Evolutionary conservation across 2,113 vertebrate genomes (phyloP).

Genomic region (Crotophaga sulcirostris): DNA sequence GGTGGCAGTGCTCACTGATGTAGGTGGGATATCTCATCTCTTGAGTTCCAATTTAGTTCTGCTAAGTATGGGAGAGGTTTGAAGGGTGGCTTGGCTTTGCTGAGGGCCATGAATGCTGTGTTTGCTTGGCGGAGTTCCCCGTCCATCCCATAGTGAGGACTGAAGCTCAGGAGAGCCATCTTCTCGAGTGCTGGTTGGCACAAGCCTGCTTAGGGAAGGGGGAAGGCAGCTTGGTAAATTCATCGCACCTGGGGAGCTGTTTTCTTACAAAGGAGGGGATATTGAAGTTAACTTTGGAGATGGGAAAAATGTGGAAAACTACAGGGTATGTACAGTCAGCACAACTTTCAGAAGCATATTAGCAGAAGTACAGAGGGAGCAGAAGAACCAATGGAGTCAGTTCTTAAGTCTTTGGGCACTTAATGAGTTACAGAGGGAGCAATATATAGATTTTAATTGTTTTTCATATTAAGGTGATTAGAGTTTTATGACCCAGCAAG

Average conservation of each 20-base stretch:
- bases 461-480: background rate
- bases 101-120: rapidly evolving
- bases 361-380: background rate
- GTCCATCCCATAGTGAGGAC: background rate
- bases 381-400: background rate
- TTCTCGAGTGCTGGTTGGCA: background rate
- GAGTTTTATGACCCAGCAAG: background rate
- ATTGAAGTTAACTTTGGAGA: background rate
- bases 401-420: background rate
- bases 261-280: background rate
- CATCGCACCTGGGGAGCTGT: rapidly evolving
- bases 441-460: background rate
- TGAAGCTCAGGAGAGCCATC: background rate
- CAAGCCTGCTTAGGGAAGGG: background rate
- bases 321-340: background rate
- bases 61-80: background rate
- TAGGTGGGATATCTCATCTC: constrained; percentile 36
- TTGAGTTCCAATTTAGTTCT: constrained; percentile 37
- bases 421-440: background rate
- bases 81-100: background rate
- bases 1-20: background rate
- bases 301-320: background rate
- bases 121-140: rapidly evolving
- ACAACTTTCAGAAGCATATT: background rate
- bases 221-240: background rate